Conservation (phyloP, 2,888 invertebrate genomes). For the Drosophila formosana region DNA sequence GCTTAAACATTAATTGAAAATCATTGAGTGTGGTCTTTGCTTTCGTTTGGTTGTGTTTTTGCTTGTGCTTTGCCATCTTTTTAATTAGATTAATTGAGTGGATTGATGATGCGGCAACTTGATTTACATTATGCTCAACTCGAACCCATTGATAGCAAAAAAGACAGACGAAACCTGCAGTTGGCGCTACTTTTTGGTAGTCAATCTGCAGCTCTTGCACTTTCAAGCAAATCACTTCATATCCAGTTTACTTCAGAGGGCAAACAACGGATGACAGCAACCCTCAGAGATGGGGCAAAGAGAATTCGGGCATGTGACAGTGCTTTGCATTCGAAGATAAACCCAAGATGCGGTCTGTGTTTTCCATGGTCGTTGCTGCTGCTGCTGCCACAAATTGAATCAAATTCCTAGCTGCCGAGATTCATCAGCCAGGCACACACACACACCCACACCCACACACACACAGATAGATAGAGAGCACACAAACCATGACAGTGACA, state of each 20-base stretch:
- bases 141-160: not conserved
- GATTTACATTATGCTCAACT: conserved; percentile 11
- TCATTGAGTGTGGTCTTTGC: conserved; percentile 49
- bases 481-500: conserved; percentile 61
- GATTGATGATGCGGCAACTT: conserved; percentile 18
- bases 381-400: conserved; percentile 64
- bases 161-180: not conserved
- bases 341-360: conserved; percentile 42
- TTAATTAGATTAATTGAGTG: conserved; percentile 39
- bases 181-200: not conserved
- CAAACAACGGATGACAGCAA: conserved; percentile 26
- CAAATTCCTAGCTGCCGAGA: conserved; percentile 65
- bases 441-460: conserved; percentile 19
- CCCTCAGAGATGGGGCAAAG: not conserved
- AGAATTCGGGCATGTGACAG: not conserved
- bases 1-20: conserved; percentile 70
- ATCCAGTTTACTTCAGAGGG: not conserved
- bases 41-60: not conserved
- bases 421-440: conserved; percentile 48
- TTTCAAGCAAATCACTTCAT: conserved; percentile 1
- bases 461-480: conserved; percentile 21
- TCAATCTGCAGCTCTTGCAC: conserved; percentile 6
- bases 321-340: conserved; percentile 37
- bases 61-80: conserved; percentile 10
- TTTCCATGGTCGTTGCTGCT: conserved; percentile 23